Conservation (phyloP, 2,888 invertebrate species). For the Caenorhabditis sp. region DNA sequence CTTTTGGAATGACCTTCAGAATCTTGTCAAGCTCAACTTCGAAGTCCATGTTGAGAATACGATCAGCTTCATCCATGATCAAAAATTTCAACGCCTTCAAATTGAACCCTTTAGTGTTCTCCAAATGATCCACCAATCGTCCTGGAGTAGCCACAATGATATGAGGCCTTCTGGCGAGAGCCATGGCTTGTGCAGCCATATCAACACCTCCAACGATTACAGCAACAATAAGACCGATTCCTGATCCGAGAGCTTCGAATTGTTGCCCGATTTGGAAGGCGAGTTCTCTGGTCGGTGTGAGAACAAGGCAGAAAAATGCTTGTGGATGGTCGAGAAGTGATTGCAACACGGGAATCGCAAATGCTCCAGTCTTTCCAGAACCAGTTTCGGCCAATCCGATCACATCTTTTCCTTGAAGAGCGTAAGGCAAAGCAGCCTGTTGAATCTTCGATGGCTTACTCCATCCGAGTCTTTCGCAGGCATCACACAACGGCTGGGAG, state of each 20-base stretch:
- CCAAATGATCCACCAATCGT: constrained; percentile 88
- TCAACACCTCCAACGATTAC: constrained; percentile 99
- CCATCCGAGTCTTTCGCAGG: constrained; percentile 95
- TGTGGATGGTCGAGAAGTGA: constrained; percentile 93
- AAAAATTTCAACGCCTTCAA: constrained; percentile 89
- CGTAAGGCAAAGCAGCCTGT: constrained; percentile 93
- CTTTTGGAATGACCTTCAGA: constrained; percentile 92
- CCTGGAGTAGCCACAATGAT: constrained; percentile 91
- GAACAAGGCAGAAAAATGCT: constrained; percentile 92
- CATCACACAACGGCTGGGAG: constrained; percentile 92
- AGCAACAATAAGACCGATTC: constrained; percentile 95
- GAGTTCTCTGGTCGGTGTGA: constrained; percentile 97
- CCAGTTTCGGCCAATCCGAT: constrained; percentile 90
- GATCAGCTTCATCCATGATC: constrained; percentile 99
- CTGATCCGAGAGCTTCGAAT: constrained; percentile 93
- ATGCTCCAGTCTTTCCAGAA: constrained; percentile 97
- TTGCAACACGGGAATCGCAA: constrained; percentile 96
- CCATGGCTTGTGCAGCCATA: constrained; percentile 94
- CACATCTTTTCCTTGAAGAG: constrained; percentile 91
- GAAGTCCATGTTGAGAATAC: constrained; percentile 99
- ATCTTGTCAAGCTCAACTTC: constrained; percentile 96
- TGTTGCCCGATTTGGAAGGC: constrained; percentile 99
- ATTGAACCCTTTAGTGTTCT: constrained; percentile 98
- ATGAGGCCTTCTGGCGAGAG: constrained; percentile 96
- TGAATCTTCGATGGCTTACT: constrained; percentile 95